Base-by-base conservation (phyloP, 2,797 vertebrate genomes). In the Lepilemur septentrionalis region DNA sequence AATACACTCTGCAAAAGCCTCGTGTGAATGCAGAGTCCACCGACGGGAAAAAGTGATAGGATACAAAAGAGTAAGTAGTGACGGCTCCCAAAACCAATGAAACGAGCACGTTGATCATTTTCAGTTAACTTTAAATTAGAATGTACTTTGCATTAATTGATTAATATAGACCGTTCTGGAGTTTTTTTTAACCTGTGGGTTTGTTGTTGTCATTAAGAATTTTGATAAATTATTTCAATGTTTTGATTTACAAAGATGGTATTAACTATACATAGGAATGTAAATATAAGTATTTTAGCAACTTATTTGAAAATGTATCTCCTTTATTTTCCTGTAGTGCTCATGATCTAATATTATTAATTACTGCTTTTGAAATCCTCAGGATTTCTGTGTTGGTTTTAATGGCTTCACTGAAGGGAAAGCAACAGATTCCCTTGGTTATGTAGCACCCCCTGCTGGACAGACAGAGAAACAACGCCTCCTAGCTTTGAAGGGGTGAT, bases 391-490 rank as follows among this genome's bases (percentile, higher is more conserved):
- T 52, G 4, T 28, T 59, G 15, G 50, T 43, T 82, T 69, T 75
- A n/a, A 61, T 0, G 5, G 14, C 7, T 22, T 85, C 38, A 59
- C 6, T 32, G 4, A 81, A 93, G 79, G 18, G 9, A 20, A 89
- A 65, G 41, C 7, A 43, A 88, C 11, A 41, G n/a, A n/a, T 30
- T 7, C 18, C 20, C 30, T 61, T 92, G 38, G 46, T 23, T 92
- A 20, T 38, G 15, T 30, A 12, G 67, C 17, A 11, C 95, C 94
- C 89, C 32, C 95, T 96, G 79, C 96, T 96, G 95, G 96, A 90
- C 55, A 75, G 28, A 1, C 23, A 35, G 25, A 91, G 48, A 65
- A 95, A 81, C 14, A 57, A 50, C 2, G 0, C 48, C 35, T 73
- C 41, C 28, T 75, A 75, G 72, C 30, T 52, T 50, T 9, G 28